phyloP scores from a whole-genome alignment of 1,140 invertebrate species.

The Psilanteris sp. region DNA sequence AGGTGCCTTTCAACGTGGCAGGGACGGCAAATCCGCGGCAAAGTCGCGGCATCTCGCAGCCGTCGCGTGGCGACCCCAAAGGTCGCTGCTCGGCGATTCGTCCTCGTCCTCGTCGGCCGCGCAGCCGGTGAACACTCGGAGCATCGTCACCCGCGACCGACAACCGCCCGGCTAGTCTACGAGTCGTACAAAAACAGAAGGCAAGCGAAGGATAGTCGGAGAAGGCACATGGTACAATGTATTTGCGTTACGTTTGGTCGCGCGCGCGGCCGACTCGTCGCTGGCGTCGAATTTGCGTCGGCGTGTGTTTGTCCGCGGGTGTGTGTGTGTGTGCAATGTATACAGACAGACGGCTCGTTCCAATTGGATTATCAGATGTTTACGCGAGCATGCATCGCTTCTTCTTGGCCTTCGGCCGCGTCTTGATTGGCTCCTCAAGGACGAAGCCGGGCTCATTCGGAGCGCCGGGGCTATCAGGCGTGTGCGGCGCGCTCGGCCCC shows the following conservation, averaged over 20 bases:
- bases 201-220: constrained; percentile 42
- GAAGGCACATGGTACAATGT: constrained; percentile 45
- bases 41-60: background rate
- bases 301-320: background rate
- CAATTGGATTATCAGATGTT: constrained; percentile 34
- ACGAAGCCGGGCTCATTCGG: constrained; percentile 4
- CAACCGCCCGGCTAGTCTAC: background rate
- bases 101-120: constrained; percentile 13
- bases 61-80: background rate
- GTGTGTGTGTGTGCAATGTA: background rate
- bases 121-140: background rate
- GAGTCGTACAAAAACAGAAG: constrained; percentile 38
- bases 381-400: constrained; percentile 12
- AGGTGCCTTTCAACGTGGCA: background rate
- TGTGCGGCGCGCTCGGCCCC: background rate
- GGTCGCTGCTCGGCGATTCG: constrained; percentile 10
- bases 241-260: constrained; percentile 13
- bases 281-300: background rate
- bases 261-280: background rate
- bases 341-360: constrained; percentile 2
- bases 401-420: constrained; percentile 19
- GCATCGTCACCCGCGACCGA: background rate
- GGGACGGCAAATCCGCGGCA: constrained; percentile 11
- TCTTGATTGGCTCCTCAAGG: background rate
- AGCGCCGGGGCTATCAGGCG: background rate